Evolutionary conservation across 2,113 vertebrate species (phyloP).

Genomic region (Archocentrus centrarchus): DNA sequence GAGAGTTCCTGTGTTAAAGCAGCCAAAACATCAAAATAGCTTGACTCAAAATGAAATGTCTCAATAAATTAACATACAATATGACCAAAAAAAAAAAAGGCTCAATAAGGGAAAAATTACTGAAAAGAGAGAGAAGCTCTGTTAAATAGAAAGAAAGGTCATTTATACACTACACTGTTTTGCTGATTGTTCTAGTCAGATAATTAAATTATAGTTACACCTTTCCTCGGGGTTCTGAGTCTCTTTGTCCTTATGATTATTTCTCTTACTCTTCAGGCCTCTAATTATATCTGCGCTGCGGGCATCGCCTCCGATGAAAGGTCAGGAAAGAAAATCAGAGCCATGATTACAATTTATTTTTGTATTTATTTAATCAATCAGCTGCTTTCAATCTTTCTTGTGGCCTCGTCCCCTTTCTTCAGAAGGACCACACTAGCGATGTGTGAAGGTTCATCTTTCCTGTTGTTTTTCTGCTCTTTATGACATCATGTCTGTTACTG

Average conservation of each 20-base stretch:
- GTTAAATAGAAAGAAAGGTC: neutral
- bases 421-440: neutral
- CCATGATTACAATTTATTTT: neutral
- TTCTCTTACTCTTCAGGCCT: neutral
- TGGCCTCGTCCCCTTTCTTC: conserved; percentile 3
- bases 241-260: neutral
- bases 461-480: neutral
- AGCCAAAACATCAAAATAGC: neutral
- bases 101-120: neutral
- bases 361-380: neutral
- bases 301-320: neutral
- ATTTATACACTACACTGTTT: neutral
- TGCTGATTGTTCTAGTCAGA: no score
- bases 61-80: neutral
- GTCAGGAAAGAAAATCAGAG: neutral
- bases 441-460: conserved; percentile 1
- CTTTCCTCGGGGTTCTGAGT: neutral
- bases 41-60: neutral
- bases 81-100: neutral
- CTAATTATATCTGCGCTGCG: neutral
- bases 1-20: neutral
- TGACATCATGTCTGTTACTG: neutral
- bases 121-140: neutral
- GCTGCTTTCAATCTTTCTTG: neutral
- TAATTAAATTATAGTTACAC: neutral